These are phyloP conservation scores for Tubulanus polymorphus DNA, from an alignment of 2,888 invertebrate species.

Conservation along the genomic window DNA sequence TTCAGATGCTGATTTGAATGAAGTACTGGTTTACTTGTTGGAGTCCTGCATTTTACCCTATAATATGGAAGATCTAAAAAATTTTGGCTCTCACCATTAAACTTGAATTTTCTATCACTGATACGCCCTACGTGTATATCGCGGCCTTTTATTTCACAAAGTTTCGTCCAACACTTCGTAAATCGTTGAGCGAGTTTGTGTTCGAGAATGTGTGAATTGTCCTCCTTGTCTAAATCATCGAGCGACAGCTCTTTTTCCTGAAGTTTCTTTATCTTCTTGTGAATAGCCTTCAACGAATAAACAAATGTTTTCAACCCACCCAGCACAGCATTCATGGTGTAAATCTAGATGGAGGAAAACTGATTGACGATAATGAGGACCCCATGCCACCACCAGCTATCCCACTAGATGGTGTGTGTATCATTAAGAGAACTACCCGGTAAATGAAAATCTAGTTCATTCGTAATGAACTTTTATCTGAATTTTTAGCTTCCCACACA, in stretches of 20 bases:
- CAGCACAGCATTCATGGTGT: no score
- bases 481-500: no score
- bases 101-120: slow-evolving; percentile 36
- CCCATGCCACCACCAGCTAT: no score
- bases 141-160: slow-evolving; percentile 59
- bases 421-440: no score
- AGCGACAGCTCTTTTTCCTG: slow-evolving; percentile 64
- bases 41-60: no score
- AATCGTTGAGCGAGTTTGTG: slow-evolving; percentile 59
- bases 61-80: background rate
- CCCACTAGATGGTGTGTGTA: no score
- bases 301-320: background rate
- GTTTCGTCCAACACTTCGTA: slow-evolving; percentile 46
- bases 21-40: no score
- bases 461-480: no score
- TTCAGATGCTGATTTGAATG: no score
- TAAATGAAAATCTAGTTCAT: no score
- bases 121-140: slow-evolving; percentile 34
- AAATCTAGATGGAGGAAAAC: no score
- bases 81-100: slow-evolving; percentile 30
- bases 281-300: slow-evolving; percentile 57
- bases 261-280: slow-evolving; percentile 65
- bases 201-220: slow-evolving; percentile 68
- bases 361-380: no score
- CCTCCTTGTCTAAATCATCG: slow-evolving; percentile 67